Percentiles rank a stretch among this genome's conserved stretches.
Conservation (phyloP, 2,888 invertebrate genomes). For the Tenodera sinensis region DNA sequence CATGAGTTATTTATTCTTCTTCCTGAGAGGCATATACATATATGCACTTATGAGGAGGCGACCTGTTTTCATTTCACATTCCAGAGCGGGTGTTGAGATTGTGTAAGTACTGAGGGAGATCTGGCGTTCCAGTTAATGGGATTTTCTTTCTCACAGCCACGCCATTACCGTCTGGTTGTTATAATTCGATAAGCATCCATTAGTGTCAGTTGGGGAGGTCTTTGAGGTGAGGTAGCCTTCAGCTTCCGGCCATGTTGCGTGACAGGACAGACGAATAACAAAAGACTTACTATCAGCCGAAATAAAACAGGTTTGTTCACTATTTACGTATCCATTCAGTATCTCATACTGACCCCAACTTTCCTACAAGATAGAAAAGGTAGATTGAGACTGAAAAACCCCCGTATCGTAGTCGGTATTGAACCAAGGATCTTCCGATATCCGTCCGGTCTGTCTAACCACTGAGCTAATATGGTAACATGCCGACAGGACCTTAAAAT, state of each 20-base stretch:
- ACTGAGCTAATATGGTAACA: too few relatives aligned
- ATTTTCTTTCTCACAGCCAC: neutral
- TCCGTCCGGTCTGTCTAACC: too few relatives aligned
- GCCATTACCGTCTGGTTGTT: neutral
- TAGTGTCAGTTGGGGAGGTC: neutral
- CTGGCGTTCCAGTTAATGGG: neutral
- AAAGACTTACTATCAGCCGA: too few relatives aligned
- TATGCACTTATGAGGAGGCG: neutral
- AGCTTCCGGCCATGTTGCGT: neutral
- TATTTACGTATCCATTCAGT: too few relatives aligned
- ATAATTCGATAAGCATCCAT: conserved; percentile 8
- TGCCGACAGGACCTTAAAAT: too few relatives aligned
- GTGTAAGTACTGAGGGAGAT: neutral
- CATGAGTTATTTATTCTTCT: neutral
- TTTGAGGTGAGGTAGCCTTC: neutral
- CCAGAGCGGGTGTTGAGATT: neutral
- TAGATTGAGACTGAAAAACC: too few relatives aligned
- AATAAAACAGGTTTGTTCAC: too few relatives aligned
- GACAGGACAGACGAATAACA: too few relatives aligned
- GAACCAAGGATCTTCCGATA: too few relatives aligned
- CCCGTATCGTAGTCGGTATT: too few relatives aligned
- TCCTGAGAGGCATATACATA: neutral
- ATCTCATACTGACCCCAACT: too few relatives aligned
- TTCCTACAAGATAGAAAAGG: too few relatives aligned
- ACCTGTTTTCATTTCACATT: neutral